A percentile compares a stretch with the other conserved stretches of the same genome.
These are phyloP conservation scores for Seriola quinqueradiata DNA, from an alignment of 2,113 vertebrate genomes.

Conservation along the genomic window DNA sequence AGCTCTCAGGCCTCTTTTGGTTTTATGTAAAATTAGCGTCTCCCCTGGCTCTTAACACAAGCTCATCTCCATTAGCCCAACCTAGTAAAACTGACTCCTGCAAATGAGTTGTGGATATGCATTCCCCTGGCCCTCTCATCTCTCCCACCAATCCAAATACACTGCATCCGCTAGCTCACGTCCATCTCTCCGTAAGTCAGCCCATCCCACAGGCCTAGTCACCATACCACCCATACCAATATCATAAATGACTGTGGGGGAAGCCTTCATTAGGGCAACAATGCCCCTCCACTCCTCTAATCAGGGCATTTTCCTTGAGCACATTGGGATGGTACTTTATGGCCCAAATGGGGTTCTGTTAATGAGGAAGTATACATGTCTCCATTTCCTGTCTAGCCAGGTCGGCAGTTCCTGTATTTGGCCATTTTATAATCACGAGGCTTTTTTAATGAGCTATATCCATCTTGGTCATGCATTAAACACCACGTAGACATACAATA, in stretches of 20 bases:
- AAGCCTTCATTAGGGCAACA: conserved; percentile 84
- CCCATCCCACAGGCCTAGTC: conserved; percentile 82
- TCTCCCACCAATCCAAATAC: conserved; percentile 74
- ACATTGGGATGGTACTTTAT: conserved; percentile 82
- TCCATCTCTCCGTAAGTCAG: conserved; percentile 70
- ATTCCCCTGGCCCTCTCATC: conserved; percentile 60
- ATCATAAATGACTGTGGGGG: conserved; percentile 85
- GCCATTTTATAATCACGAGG: conserved; percentile 76
- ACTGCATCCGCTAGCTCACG: conserved; percentile 57
- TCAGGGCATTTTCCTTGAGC: conserved; percentile 78
- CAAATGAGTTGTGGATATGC: conserved; percentile 83
- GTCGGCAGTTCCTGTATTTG: conserved; percentile 83
- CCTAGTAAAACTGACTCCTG: conserved; percentile 80
- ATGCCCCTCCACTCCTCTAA: conserved; percentile 77
- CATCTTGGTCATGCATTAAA: conserved; percentile 73
- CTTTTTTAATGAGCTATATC: conserved; percentile 82
- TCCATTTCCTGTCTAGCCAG: conserved; percentile 85
- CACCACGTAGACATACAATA: conserved; percentile 51
- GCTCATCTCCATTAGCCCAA: conserved; percentile 81
- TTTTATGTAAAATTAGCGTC: conserved; percentile 79
- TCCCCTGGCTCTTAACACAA: conserved; percentile 81
- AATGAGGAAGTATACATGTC: conserved; percentile 84
- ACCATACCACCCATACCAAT: conserved; percentile 85
- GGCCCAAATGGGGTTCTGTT: conserved; percentile 82
- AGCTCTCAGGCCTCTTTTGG: conserved; percentile 65